These are phyloP conservation scores for Hepsetus odoe DNA, from an alignment of 2,113 vertebrate genomes.

Conservation along the genomic window DNA sequence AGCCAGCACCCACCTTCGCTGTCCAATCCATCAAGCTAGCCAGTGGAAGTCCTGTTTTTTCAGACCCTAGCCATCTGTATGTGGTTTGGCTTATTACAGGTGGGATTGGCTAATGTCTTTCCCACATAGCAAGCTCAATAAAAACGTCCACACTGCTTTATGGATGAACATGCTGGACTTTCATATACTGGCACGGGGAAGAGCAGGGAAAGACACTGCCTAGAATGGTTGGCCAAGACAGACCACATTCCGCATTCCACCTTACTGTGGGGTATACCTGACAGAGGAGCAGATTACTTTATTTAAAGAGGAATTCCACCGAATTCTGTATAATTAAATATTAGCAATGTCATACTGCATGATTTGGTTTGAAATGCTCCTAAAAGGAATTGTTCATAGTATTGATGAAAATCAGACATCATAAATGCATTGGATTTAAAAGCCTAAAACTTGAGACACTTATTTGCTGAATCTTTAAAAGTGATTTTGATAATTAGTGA, in stretches of 20 bases:
- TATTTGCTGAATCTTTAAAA: no score
- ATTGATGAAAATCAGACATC: not conserved
- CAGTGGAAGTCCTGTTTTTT: conserved; percentile 50
- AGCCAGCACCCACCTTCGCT: conserved; percentile 37
- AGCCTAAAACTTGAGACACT: no score
- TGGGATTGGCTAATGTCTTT: conserved; percentile 60
- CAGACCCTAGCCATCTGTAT: conserved; percentile 58
- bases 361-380: not conserved
- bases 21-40: conserved; percentile 43
- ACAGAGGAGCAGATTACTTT: not conserved
- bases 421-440: not conserved
- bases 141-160: conserved; percentile 57
- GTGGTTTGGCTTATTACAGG: conserved; percentile 58
- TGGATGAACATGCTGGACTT: conserved; percentile 47
- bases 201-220: conserved; percentile 3
- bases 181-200: conserved; percentile 41
- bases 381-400: not conserved
- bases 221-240: not conserved
- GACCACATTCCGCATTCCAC: conserved; percentile 39
- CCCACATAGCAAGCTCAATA: conserved; percentile 56
- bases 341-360: not conserved
- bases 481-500: no score
- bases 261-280: conserved; percentile 10
- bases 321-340: not conserved
- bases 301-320: not conserved